A percentile compares a stretch with the other conserved stretches of the same genome.
Conservation (phyloP, 92 coral and sea anemone genomes). For the Siderastrea siderea region DNA sequence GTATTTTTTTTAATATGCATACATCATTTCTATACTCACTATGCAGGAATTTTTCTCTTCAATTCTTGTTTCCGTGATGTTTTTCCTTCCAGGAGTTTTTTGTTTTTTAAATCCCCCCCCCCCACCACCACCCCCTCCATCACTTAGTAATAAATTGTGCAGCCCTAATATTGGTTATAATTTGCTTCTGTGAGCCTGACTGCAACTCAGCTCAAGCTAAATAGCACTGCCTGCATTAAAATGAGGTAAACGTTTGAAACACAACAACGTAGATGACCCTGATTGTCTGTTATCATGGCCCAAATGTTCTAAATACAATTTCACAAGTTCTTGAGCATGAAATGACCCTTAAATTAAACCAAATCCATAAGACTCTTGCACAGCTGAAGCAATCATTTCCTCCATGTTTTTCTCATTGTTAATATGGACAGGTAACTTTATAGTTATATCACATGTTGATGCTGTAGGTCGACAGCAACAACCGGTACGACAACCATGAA, state of each 20-base stretch:
- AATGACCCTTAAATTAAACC: constrained; percentile 26
- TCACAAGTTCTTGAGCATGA: too few species aligned
- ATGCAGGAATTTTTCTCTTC: too few species aligned
- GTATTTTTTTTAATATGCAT: too few species aligned
- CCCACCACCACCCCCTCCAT: too few species aligned
- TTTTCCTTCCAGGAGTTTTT: too few species aligned
- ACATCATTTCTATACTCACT: too few species aligned
- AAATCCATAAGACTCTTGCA: constrained; percentile 73
- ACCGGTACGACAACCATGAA: constrained; percentile 72
- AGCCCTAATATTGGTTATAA: neutral
- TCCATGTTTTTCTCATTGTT: constrained; percentile 68
- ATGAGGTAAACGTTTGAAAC: constrained; percentile 21
- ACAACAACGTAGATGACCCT: neutral
- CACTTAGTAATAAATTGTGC: neutral
- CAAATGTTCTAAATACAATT: neutral
- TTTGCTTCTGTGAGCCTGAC: constrained; percentile 29
- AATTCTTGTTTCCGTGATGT: too few species aligned
- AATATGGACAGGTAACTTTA: constrained; percentile 77
- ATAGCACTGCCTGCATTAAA: neutral
- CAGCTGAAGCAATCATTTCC: constrained; percentile 70
- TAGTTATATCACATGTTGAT: constrained; percentile 74
- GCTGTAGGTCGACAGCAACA: constrained; percentile 83
- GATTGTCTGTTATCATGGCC: constrained; percentile 12
- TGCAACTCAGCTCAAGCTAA: constrained; percentile 21
- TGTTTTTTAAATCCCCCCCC: too few species aligned